Evolutionary conservation across 2,888 invertebrate species (phyloP), one percentile per base, ranked within the genome.

Genomic region (Dendrolimus houi): DNA sequence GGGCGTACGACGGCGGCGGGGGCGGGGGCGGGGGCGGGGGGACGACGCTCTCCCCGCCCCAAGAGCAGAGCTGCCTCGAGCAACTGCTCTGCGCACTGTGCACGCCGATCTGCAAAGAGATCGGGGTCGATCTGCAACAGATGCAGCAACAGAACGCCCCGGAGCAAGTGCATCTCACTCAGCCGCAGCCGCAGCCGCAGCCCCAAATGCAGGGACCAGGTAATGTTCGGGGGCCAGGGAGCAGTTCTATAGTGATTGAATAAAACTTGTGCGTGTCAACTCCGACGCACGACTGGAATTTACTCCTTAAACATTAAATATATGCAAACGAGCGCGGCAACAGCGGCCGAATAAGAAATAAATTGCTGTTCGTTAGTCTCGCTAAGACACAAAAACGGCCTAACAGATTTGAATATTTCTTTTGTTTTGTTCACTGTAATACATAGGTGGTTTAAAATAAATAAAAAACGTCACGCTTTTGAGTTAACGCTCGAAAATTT

Each of bases 81-180:
- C 87, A 86, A 62, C 72, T 91, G 59, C 82, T 90, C 55, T 91
- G 91, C 55, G 87, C 89, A 0, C 81, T 91, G 2, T 91, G 91
- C 72, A 56, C 85, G 0, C 91, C 91, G 58, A 84, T 91, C 66
- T 91, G 91, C 79, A 91, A 91, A 80, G 91, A 91, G 72, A 2
- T 91, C 52, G 91, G 91, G 9, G 66, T 91, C 0, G 89, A 91
- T 55, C 66, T 90, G 57, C 81, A 86, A 57, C 87, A 86, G 56
- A 29, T 80, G 55, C 75, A 76, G 54, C 72, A 72, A 7, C 75
- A 71, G 56, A 71, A 73, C 7, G 29, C 29, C 29, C 70, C 71
- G 7, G 84, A 80, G 29, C 79, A 83, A 13, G 85, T 88, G 14
- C 87, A 88, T 59, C 67, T 89, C 9, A 87, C 75, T 1, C 85